These are phyloP conservation scores for Prionace glauca DNA, from an alignment of 2,797 vertebrate genomes.

Conservation along the genomic window DNA sequence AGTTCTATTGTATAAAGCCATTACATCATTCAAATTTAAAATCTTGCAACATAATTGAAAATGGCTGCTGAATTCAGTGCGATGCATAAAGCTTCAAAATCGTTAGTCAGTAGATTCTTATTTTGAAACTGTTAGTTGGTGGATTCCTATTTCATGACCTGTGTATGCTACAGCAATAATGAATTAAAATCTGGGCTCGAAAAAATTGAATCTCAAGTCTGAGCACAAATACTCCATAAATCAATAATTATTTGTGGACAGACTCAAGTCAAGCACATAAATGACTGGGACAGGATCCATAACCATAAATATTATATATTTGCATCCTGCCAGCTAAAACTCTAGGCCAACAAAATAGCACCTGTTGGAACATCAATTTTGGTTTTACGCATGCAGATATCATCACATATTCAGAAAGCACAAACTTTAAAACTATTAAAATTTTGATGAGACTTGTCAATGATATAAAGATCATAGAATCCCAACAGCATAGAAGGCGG, in stretches of 20 bases:
- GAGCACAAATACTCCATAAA: not conserved
- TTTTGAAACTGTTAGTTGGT: not conserved
- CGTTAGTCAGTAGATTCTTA: not conserved
- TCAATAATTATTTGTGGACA: not conserved
- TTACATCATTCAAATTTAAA: not conserved
- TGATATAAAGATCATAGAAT: not conserved
- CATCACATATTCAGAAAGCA: not conserved
- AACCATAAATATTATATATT: not conserved
- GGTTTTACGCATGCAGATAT: not conserved
- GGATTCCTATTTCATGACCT: slow-evolving; percentile 5
- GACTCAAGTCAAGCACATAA: not conserved
- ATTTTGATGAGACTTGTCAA: not conserved
- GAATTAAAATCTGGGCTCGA: slow-evolving; percentile 5
- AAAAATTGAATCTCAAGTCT: not conserved
- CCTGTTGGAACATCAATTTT: not conserved
- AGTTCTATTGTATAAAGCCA: not conserved
- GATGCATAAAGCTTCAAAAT: not conserved
- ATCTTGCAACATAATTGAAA: not conserved
- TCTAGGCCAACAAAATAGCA: not conserved
- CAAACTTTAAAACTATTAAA: not conserved
- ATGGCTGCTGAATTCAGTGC: not conserved
- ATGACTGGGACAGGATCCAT: not conserved
- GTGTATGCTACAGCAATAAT: not conserved
- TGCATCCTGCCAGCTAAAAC: not conserved
- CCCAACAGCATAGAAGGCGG: no score